Conservation (phyloP, 2,888 invertebrate genomes). For the Chloroclystis v-ata region DNA sequence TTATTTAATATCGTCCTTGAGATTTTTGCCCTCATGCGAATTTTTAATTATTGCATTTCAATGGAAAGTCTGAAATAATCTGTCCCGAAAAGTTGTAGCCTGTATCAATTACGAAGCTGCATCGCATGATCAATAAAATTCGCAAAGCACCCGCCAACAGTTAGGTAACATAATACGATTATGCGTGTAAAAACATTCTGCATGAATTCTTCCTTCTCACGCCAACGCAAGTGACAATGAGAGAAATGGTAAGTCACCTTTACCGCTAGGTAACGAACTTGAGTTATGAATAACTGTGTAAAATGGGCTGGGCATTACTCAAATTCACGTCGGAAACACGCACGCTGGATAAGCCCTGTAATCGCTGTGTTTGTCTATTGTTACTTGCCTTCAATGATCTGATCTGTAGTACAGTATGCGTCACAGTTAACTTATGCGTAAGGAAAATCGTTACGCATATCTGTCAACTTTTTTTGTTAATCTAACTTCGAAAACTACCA, state of each 20-base stretch:
- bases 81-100: too few relatives aligned
- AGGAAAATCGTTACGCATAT: too few relatives aligned
- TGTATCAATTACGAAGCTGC: slow-evolving; percentile 13
- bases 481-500: too few relatives aligned
- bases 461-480: too few relatives aligned
- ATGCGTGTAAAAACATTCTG: slow-evolving; percentile 22
- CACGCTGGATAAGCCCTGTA: slow-evolving; percentile 36
- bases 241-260: slow-evolving; percentile 38
- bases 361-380: slow-evolving; percentile 27
- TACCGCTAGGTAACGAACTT: slow-evolving; percentile 43
- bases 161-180: slow-evolving; percentile 33
- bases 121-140: slow-evolving; percentile 30
- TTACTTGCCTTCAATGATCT: neutral
- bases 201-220: slow-evolving; percentile 40
- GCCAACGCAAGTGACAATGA: slow-evolving; percentile 36
- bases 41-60: too few relatives aligned
- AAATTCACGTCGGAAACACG: slow-evolving; percentile 49
- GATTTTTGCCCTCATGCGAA: too few relatives aligned
- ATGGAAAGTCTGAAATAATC: too few relatives aligned
- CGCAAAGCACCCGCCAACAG: slow-evolving; percentile 31
- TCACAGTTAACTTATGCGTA: too few relatives aligned
- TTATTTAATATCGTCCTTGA: too few relatives aligned
- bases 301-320: slow-evolving; percentile 47
- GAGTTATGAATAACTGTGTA: slow-evolving; percentile 39
- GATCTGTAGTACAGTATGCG: too few relatives aligned